Conservation (phyloP, 1,140 invertebrate species). For the Gonioctena quinquepunctata region DNA sequence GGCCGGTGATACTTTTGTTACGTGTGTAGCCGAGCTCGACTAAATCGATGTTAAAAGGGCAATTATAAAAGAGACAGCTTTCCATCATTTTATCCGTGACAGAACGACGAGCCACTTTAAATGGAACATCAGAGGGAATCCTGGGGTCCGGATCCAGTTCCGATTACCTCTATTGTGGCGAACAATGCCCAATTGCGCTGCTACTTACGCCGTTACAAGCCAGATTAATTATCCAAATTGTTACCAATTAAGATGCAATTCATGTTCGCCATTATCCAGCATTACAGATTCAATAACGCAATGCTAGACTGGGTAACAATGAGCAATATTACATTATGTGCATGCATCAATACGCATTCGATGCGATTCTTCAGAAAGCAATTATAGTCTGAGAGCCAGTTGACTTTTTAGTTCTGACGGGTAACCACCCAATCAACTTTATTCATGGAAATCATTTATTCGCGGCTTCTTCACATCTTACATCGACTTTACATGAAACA, state of each 20-base stretch:
- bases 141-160: slow-evolving; percentile 47
- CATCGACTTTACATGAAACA: too few species aligned
- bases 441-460: too few species aligned
- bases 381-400: too few species aligned
- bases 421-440: too few species aligned
- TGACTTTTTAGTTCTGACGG: too few species aligned
- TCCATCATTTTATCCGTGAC: slow-evolving; percentile 42
- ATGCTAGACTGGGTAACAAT: slow-evolving; percentile 14
- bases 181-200: slow-evolving; percentile 55
- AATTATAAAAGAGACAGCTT: slow-evolving; percentile 46
- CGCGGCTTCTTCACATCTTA: too few species aligned
- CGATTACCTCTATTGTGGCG: slow-evolving; percentile 55
- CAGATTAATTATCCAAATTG: slow-evolving; percentile 59
- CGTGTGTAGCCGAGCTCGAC: slow-evolving; percentile 18
- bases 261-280: slow-evolving; percentile 49
- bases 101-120: slow-evolving; percentile 45
- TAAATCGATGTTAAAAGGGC: slow-evolving; percentile 38
- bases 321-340: not conserved
- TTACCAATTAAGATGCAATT: slow-evolving; percentile 59
- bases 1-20: slow-evolving; percentile 19
- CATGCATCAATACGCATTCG: not conserved
- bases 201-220: slow-evolving; percentile 54
- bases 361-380: not conserved
- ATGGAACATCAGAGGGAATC: slow-evolving; percentile 46
- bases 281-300: slow-evolving; percentile 36